These are phyloP conservation scores for Cephus rjabovi DNA, from an alignment of 2,888 invertebrate genomes.

Conservation along the genomic window DNA sequence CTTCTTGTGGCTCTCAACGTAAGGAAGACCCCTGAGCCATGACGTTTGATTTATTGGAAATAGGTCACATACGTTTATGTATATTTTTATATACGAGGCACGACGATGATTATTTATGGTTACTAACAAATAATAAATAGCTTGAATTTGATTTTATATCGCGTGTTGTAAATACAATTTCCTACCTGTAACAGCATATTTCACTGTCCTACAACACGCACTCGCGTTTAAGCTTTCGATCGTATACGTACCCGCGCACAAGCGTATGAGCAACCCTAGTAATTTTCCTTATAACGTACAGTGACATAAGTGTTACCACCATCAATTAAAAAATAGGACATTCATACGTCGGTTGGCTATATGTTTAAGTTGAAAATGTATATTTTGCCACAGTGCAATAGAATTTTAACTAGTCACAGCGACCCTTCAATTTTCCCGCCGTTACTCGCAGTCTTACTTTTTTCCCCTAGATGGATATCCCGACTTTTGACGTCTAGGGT, in stretches of 20 bases:
- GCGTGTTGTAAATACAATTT: too few relatives aligned
- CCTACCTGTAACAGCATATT: too few relatives aligned
- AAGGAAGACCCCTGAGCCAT: neutral
- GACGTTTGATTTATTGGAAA: neutral
- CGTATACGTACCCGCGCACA: neutral
- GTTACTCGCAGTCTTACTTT: neutral
- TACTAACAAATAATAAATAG: neutral
- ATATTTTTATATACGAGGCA: too few relatives aligned
- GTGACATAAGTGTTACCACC: neutral
- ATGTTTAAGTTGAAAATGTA: neutral
- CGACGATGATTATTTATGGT: neutral
- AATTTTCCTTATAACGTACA: neutral
- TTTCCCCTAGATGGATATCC: neutral
- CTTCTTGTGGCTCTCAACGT: neutral
- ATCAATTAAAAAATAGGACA: neutral
- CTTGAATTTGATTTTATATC: too few relatives aligned
- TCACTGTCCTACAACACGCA: neutral
- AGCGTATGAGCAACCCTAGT: neutral
- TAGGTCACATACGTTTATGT: neutral
- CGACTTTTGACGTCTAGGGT: neutral
- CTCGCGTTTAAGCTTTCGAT: neutral
- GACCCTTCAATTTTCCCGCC: neutral
- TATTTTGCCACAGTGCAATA: neutral
- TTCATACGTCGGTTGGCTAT: neutral
- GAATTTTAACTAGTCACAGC: neutral